Conservation (phyloP, 2,888 invertebrate species). For the Aporophyla nigra region DNA sequence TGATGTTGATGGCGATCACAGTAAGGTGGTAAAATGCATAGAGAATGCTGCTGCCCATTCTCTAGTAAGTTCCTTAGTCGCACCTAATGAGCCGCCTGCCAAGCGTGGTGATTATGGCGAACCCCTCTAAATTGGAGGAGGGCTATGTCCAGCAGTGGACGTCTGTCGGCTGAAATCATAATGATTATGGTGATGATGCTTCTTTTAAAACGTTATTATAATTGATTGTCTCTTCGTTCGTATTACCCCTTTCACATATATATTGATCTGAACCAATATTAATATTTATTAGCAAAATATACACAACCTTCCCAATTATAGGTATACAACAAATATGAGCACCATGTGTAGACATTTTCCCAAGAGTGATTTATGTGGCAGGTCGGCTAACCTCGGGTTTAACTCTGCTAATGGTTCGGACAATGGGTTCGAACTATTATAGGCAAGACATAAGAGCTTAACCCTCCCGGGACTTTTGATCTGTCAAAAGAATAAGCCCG, state of each 20-base stretch:
- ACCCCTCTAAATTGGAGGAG: too few species aligned
- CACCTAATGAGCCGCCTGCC: too few species aligned
- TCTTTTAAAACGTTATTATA: background rate
- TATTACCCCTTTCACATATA: background rate
- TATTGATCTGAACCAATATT: background rate
- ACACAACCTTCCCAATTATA: background rate
- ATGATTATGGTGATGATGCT: background rate
- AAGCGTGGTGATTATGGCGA: too few species aligned
- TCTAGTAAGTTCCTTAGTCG: too few species aligned
- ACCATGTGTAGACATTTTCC: constrained; percentile 56
- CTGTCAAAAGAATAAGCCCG: constrained; percentile 72
- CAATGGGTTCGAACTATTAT: constrained; percentile 78
- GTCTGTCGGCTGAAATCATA: background rate
- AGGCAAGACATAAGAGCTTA: constrained; percentile 78
- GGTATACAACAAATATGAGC: background rate
- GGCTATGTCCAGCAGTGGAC: too few species aligned
- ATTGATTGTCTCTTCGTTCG: background rate
- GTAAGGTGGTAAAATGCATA: too few species aligned
- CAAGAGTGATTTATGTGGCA: constrained; percentile 72
- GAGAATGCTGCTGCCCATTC: too few species aligned
- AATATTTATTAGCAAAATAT: background rate
- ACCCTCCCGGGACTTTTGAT: constrained; percentile 76
- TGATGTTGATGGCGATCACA: too few species aligned
- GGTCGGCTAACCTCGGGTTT: constrained; percentile 78
- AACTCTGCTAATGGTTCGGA: constrained; percentile 84